phyloP scores from a whole-genome alignment of 2,797 vertebrate species.

The Chromis chromis region DNA sequence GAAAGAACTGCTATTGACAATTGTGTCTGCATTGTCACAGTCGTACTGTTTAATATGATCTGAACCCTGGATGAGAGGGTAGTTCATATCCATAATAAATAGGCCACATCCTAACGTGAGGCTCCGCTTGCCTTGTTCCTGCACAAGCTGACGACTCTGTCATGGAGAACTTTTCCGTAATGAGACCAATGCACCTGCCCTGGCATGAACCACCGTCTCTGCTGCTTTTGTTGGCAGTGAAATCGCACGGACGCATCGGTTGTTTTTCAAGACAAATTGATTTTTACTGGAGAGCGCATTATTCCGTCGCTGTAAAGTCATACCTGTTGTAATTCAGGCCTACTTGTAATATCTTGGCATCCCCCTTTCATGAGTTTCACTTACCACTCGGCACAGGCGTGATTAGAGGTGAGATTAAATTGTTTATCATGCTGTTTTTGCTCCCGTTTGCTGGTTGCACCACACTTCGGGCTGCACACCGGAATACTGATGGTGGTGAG shows the following conservation, averaged over 20 bases:
- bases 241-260: slow-evolving; percentile 55
- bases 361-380: slow-evolving; percentile 70
- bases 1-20: slow-evolving; percentile 79
- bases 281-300: slow-evolving; percentile 69
- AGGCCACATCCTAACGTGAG: slow-evolving; percentile 62
- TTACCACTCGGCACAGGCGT: slow-evolving; percentile 51
- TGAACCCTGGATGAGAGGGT: slow-evolving; percentile 66
- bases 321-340: slow-evolving; percentile 67
- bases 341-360: slow-evolving; percentile 60
- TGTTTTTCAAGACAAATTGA: slow-evolving; percentile 70
- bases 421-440: slow-evolving; percentile 77
- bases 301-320: slow-evolving; percentile 56
- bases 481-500: slow-evolving; percentile 71
- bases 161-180: slow-evolving; percentile 66
- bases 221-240: slow-evolving; percentile 41
- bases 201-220: slow-evolving; percentile 51
- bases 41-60: slow-evolving; percentile 76
- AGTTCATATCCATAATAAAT: slow-evolving; percentile 74
- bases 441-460: slow-evolving; percentile 53
- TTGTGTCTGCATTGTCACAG: slow-evolving; percentile 76
- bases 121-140: slow-evolving; percentile 51
- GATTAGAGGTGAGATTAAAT: slow-evolving; percentile 81
- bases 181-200: slow-evolving; percentile 59
- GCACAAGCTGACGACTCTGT: slow-evolving; percentile 53
- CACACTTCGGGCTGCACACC: slow-evolving; percentile 57